Percentiles rank a stretch among this genome's conserved stretches.
phyloP scores from a whole-genome alignment of 2,113 vertebrate species.

The Scopus umbretta region DNA sequence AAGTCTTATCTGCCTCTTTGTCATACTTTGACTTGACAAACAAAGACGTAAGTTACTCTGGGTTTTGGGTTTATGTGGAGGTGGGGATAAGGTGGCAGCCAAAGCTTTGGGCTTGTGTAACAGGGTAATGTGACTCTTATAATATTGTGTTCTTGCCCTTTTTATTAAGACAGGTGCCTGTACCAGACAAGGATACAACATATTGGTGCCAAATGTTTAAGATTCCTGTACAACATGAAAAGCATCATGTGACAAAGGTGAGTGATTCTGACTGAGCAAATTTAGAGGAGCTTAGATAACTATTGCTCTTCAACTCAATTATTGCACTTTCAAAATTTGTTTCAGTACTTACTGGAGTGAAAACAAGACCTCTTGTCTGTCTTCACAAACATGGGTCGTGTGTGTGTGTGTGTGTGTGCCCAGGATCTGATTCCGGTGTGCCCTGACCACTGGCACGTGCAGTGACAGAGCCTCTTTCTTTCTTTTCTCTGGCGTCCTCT shows the following conservation, averaged over 20 bases:
- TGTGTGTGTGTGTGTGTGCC: background rate
- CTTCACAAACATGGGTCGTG: background rate
- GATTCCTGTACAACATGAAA: constrained; percentile 78
- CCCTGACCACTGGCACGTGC: rapidly evolving
- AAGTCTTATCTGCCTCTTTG: constrained; percentile 33
- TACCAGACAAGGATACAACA: constrained; percentile 85
- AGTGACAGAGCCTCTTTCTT: background rate
- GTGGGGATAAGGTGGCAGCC: background rate
- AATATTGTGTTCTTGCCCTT: constrained; percentile 39
- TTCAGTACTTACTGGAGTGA: background rate
- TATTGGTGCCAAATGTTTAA: constrained; percentile 91
- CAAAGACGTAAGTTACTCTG: constrained; percentile 77
- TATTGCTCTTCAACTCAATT: background rate
- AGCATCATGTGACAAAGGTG: constrained; percentile 85
- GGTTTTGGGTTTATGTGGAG: background rate
- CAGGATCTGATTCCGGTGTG: background rate
- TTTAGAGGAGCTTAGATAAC: background rate
- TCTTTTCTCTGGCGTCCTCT: background rate
- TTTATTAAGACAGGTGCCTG: constrained; percentile 83
- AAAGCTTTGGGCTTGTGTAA: background rate
- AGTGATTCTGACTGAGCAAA: background rate
- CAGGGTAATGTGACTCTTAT: background rate
- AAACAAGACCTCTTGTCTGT: background rate
- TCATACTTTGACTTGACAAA: constrained; percentile 77
- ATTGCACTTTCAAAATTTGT: background rate